Conservation (phyloP, 2,888 invertebrate genomes). For the Standfussiana lucernea region DNA sequence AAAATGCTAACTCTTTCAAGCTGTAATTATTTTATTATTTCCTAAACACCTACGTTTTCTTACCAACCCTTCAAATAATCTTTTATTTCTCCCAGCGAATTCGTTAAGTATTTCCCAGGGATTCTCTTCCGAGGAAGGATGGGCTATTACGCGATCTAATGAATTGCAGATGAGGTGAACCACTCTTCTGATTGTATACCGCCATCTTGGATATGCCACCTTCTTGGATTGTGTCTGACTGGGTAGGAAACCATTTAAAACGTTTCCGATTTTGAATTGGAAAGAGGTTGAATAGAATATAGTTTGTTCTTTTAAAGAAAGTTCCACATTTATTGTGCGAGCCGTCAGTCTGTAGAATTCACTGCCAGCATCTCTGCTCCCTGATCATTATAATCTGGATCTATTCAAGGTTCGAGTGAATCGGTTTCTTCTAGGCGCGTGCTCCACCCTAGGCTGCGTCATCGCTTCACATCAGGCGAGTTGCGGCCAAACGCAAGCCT, state of each 20-base stretch:
- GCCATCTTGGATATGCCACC: slow-evolving; percentile 56
- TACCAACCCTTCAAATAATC: background rate
- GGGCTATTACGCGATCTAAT: slow-evolving; percentile 61
- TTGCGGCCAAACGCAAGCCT: too few relatives aligned
- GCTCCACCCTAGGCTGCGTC: too few relatives aligned
- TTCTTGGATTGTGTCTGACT: slow-evolving; percentile 41
- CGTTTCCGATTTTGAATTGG: slow-evolving; percentile 30
- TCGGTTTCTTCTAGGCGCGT: too few relatives aligned
- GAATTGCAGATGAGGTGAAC: slow-evolving; percentile 66
- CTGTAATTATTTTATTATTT: too few relatives aligned
- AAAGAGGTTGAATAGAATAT: background rate
- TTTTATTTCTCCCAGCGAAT: slow-evolving; percentile 17
- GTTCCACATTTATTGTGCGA: too few relatives aligned
- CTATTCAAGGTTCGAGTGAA: too few relatives aligned
- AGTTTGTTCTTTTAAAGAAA: too few relatives aligned
- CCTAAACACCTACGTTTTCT: background rate
- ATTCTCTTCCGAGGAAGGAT: slow-evolving; percentile 48
- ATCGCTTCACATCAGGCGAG: too few relatives aligned
- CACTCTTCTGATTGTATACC: slow-evolving; percentile 65
- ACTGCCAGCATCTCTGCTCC: too few relatives aligned
- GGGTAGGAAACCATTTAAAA: slow-evolving; percentile 32
- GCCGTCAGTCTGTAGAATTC: too few relatives aligned
- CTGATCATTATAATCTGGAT: too few relatives aligned
- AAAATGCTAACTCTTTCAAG: too few relatives aligned
- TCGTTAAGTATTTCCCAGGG: slow-evolving; percentile 24